phyloP scores from a whole-genome alignment of 1,140 invertebrate species.

The Drosophila ironensis region DNA sequence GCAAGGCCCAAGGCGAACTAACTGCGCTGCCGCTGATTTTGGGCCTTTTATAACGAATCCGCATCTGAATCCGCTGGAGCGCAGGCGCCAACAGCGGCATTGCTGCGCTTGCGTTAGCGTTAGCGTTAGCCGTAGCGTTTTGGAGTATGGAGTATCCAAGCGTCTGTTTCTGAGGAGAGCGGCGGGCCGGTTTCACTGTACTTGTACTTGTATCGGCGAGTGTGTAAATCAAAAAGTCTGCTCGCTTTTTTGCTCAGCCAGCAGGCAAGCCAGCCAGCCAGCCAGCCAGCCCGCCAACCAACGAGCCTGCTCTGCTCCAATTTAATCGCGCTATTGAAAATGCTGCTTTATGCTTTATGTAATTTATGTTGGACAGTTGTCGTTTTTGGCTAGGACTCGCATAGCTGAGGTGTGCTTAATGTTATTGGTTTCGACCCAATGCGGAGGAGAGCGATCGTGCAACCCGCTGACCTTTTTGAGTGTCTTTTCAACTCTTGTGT shows the following conservation, averaged over 20 bases:
- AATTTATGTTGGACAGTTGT: slow-evolving; percentile 53
- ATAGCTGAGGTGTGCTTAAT: slow-evolving; percentile 49
- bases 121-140: not conserved
- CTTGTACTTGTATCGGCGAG: slow-evolving; percentile 27
- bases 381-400: slow-evolving; percentile 66
- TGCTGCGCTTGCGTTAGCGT: slow-evolving; percentile 17
- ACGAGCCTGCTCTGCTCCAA: slow-evolving; percentile 58
- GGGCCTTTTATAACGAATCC: slow-evolving; percentile 71
- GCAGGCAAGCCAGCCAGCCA: not conserved
- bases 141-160: not conserved
- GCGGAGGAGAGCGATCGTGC: slow-evolving; percentile 4
- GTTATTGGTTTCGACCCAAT: slow-evolving; percentile 37
- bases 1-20: slow-evolving; percentile 72
- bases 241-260: slow-evolving; percentile 21
- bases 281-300: no score
- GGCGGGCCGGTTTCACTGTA: slow-evolving; percentile 11
- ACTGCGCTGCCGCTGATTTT: slow-evolving; percentile 65
- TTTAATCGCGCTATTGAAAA: slow-evolving; percentile 62
- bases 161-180: slow-evolving; percentile 2
- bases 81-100: slow-evolving; percentile 22
- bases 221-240: slow-evolving; percentile 71
- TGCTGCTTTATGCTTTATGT: slow-evolving; percentile 51
- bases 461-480: slow-evolving; percentile 53
- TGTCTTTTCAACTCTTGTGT: slow-evolving; percentile 27
- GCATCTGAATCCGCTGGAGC: slow-evolving; percentile 25